Evolutionary conservation across 2,113 vertebrate genomes (phyloP), one percentile per base, ranked within the genome.

Genomic region (Stegostoma tigrinum): DNA sequence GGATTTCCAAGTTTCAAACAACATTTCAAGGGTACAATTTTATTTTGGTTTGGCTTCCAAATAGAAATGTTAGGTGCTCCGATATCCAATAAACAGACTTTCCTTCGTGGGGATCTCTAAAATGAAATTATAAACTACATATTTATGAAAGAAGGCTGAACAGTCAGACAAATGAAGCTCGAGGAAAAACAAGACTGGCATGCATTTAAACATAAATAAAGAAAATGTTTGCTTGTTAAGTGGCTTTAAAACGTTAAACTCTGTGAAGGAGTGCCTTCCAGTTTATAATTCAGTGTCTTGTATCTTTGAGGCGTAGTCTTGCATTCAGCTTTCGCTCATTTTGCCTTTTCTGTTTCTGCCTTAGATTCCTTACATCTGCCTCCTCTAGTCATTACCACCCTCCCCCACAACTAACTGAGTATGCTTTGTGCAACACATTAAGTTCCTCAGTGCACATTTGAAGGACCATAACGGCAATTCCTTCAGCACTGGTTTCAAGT

Each of bases 401-500:
- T 48, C 38, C 94, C 67, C 67, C 67, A 95, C 67, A 5, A 72
- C 48, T 34, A 61, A 61, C 67, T 72, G 67, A 95, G 68, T 95
- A 6, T 48, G 94, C 94, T 95, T 95, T 95, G 94, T 95, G 94
- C 45, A 72, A 72, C 94, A 95, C 94, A 95, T 95, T 72, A 95
- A 72, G 42, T 95, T 95, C 38, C 67, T 72, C 67, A 72, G 94
- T 95, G 67, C 94, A 75, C 94, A 95, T 45, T 95, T 48, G 67
- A 95, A 95, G 68, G 68, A 45, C 94, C 94, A 72, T 95, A 95
- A 70, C 70, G 42, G 94, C 94, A 95, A 70, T 72, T 95, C 94
- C 94, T 95, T 72, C 94, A 75, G 94, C 94, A 48, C 94, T 72
- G 94, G 94, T 95, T 95, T 95, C 94, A 72, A 95, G 45, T 95